Evolutionary conservation across 2,113 vertebrate species (phyloP).

Genomic region (Chaetura pelagica): DNA sequence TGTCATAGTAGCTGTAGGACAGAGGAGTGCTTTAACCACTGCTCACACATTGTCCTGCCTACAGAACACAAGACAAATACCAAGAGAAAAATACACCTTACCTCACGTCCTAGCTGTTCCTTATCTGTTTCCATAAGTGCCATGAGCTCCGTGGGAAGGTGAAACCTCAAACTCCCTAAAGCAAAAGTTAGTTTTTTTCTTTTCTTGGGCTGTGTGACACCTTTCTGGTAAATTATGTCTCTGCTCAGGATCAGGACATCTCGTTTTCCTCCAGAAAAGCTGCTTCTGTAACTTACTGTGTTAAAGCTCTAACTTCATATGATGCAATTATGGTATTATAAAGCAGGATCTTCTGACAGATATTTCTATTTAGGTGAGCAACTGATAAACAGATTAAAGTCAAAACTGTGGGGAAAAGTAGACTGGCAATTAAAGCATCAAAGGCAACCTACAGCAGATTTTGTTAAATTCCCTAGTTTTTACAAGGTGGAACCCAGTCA

Average conservation of each 20-base stretch:
- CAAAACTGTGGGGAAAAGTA: neutral
- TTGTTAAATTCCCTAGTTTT: slow-evolving; percentile 5
- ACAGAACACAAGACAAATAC: neutral
- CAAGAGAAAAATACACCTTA: neutral
- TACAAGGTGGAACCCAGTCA: neutral
- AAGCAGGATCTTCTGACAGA: neutral
- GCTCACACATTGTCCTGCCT: neutral
- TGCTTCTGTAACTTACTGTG: neutral
- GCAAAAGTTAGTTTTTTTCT: neutral
- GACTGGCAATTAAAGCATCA: slow-evolving; percentile 30
- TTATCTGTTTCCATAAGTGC: accelerated
- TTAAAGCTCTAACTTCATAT: neutral
- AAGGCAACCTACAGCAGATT: neutral
- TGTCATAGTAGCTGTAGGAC: neutral
- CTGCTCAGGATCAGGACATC: neutral
- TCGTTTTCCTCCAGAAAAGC: neutral
- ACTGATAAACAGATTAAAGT: slow-evolving; percentile 23
- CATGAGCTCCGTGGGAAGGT: neutral
- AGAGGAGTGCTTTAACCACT: neutral
- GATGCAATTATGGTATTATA: neutral
- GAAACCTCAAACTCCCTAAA: neutral
- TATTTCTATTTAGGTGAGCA: neutral
- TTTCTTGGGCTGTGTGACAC: neutral
- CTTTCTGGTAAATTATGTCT: neutral
- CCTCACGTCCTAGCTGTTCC: neutral